Evolutionary conservation across 2,888 invertebrate species (phyloP).

Genomic region (Lepidochrysops patricia): DNA sequence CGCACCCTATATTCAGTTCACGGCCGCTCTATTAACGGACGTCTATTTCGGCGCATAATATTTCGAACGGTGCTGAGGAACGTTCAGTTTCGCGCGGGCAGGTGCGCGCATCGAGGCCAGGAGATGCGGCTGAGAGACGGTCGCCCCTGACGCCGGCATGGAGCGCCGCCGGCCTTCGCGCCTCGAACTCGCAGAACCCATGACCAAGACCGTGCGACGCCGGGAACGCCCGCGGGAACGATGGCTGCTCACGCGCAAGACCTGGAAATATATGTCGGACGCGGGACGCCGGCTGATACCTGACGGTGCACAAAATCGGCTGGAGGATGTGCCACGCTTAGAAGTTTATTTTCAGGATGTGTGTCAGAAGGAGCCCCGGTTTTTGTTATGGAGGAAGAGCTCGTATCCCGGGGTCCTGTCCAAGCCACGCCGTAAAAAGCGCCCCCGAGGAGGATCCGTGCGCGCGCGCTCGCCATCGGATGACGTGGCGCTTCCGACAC

Average conservation of each 20-base stretch:
- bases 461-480: slow-evolving; percentile 79
- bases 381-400: slow-evolving; percentile 87
- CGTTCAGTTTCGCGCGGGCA: slow-evolving; percentile 61
- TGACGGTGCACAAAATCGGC: slow-evolving; percentile 82
- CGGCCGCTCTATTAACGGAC: slow-evolving; percentile 68
- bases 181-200: slow-evolving; percentile 54
- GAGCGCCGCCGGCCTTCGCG: slow-evolving; percentile 49
- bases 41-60: slow-evolving; percentile 68
- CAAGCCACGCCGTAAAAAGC: slow-evolving; percentile 70
- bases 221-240: slow-evolving; percentile 79
- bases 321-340: slow-evolving; percentile 85
- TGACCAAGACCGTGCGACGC: slow-evolving; percentile 69
- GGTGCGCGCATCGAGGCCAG: slow-evolving; percentile 54
- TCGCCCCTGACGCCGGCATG: slow-evolving; percentile 37
- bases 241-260: slow-evolving; percentile 91
- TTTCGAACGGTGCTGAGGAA: slow-evolving; percentile 56
- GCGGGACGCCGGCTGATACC: slow-evolving; percentile 89
- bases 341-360: slow-evolving; percentile 90
- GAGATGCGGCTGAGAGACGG: slow-evolving; percentile 34
- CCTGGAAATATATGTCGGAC: slow-evolving; percentile 95
- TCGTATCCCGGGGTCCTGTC: slow-evolving; percentile 85
- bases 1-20: slow-evolving; percentile 66
- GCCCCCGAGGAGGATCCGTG: slow-evolving; percentile 79
- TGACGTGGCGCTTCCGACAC: slow-evolving; percentile 65
- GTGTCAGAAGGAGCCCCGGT: slow-evolving; percentile 84